Conservation (phyloP, 2,888 invertebrate genomes). For the Patella ulyssiponensis region DNA sequence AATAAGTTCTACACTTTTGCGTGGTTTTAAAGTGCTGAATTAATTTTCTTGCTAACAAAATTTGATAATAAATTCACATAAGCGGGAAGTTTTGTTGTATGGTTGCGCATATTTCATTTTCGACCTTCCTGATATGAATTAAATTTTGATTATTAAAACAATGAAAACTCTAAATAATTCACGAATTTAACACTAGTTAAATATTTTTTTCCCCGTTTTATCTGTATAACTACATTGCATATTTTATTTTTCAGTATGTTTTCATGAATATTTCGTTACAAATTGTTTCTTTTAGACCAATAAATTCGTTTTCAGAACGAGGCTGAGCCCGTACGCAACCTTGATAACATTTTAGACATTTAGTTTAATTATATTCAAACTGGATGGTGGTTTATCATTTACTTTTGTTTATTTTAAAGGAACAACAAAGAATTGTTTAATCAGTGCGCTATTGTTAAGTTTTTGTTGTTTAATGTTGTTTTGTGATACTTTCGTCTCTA, state of each 20-base stretch:
- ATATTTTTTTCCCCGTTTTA: too few species aligned
- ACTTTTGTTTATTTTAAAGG: too few species aligned
- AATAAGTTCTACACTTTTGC: conserved; percentile 32
- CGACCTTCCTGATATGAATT: too few species aligned
- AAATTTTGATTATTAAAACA: too few species aligned
- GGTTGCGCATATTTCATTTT: conserved; percentile 16
- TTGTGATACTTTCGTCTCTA: not conserved
- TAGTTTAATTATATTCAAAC: too few species aligned
- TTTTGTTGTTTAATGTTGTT: not conserved
- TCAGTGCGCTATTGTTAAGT: too few species aligned
- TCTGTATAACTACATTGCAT: not conserved
- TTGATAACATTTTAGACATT: not conserved
- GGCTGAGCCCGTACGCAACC: not conserved
- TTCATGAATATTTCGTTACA: not conserved
- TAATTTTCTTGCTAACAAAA: conserved; percentile 14
- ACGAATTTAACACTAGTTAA: too few species aligned
- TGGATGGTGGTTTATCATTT: too few species aligned
- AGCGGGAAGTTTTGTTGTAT: conserved; percentile 32
- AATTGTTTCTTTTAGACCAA: conserved; percentile 8
- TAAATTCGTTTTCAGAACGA: conserved; percentile 9
- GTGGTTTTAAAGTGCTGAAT: conserved; percentile 13
- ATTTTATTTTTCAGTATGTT: not conserved
- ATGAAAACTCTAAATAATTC: too few species aligned
- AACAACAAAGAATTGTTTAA: too few species aligned
- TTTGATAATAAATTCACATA: not conserved